These are phyloP conservation scores for Cryptoblepharus egeriae DNA, from an alignment of 2,797 vertebrate species.

Conservation along the genomic window DNA sequence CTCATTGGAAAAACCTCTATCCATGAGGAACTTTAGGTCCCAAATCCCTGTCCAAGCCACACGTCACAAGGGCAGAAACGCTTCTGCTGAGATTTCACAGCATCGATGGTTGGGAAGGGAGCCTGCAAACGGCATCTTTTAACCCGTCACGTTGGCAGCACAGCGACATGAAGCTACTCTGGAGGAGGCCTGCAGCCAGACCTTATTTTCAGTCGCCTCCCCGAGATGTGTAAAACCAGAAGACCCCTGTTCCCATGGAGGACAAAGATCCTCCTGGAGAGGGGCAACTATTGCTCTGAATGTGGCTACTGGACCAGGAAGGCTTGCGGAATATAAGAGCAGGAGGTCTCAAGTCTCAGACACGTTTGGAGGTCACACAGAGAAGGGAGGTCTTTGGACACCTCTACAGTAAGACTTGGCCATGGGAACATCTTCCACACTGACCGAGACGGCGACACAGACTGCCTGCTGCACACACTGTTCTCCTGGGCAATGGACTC, in stretches of 20 bases:
- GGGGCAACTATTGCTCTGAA: conserved; percentile 33
- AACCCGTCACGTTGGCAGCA: too few relatives aligned
- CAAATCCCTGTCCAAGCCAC: too few relatives aligned
- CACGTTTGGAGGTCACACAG: conserved; percentile 16
- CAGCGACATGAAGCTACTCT: too few relatives aligned
- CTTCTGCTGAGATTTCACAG: too few relatives aligned
- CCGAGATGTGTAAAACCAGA: conserved; percentile 37
- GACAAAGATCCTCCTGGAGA: conserved; percentile 24
- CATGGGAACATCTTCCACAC: neutral
- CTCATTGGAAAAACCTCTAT: too few relatives aligned
- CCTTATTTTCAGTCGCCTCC: conserved; percentile 63
- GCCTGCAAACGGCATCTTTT: too few relatives aligned
- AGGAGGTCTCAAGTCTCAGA: conserved; percentile 23
- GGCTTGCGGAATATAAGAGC: neutral
- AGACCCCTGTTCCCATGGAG: conserved; percentile 64
- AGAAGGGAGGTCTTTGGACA: neutral
- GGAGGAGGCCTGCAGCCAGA: neutral
- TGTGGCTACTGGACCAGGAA: conserved; percentile 14
- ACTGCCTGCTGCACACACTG: too few relatives aligned
- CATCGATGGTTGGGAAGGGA: too few relatives aligned
- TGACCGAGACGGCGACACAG: too few relatives aligned
- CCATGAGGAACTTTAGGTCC: too few relatives aligned
- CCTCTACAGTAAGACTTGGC: neutral
- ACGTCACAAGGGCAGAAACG: too few relatives aligned
- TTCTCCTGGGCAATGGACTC: too few relatives aligned